phyloP scores from a whole-genome alignment of 2,888 invertebrate species.

The Onthophagus sagittarius region DNA sequence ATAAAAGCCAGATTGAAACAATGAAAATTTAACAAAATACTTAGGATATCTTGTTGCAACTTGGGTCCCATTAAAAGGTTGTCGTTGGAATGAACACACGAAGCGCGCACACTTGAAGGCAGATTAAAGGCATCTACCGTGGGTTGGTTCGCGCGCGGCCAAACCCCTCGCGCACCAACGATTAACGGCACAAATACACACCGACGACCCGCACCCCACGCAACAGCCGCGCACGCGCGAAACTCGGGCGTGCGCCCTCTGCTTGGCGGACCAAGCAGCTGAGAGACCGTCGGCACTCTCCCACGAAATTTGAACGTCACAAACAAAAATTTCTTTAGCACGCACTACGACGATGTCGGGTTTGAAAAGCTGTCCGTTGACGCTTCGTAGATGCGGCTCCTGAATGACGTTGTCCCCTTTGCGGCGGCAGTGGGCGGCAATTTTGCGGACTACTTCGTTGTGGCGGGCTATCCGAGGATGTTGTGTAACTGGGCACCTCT shows the following conservation, averaged over 20 bases:
- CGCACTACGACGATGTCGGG: constrained; percentile 27
- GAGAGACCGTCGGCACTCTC: constrained; percentile 20
- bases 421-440: constrained; percentile 22
- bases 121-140: neutral
- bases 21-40: no score
- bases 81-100: neutral
- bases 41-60: no score
- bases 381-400: constrained; percentile 29
- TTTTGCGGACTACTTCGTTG: constrained; percentile 26
- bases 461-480: constrained; percentile 24
- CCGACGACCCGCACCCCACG: neutral
- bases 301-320: constrained; percentile 26
- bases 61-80: no score
- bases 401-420: constrained; percentile 22
- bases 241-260: constrained; percentile 17
- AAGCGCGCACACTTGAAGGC: neutral
- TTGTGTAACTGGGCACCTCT: constrained; percentile 23
- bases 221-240: constrained; percentile 14
- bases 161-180: constrained; percentile 10
- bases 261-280: constrained; percentile 14
- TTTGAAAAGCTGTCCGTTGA: constrained; percentile 29
- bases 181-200: constrained; percentile 5
- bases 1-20: no score
- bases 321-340: neutral
- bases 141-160: constrained; percentile 1